Conservation (phyloP, 1,140 invertebrate genomes). For the Pogonomyrmex barbatus region DNA sequence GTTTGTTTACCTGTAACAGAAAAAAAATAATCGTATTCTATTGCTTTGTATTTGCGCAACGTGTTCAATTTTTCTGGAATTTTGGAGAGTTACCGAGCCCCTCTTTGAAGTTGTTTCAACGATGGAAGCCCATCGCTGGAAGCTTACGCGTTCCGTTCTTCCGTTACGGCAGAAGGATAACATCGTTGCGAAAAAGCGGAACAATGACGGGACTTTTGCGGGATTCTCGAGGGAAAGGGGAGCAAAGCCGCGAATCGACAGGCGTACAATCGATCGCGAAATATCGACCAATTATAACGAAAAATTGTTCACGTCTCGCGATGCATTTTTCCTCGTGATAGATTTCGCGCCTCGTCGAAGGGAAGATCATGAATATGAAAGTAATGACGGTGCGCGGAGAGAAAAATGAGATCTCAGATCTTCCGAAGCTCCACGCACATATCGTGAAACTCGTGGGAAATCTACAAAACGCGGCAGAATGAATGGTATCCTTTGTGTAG, state of each 20-base stretch:
- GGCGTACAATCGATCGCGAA: conserved; percentile 15
- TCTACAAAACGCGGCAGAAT: conserved; percentile 45
- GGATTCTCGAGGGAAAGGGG: background rate
- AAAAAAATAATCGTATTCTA: conserved; percentile 29
- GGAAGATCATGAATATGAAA: conserved; percentile 47
- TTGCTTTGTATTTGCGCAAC: background rate
- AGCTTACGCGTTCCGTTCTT: conserved; percentile 1
- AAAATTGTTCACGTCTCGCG: conserved; percentile 18
- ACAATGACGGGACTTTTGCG: conserved; percentile 13
- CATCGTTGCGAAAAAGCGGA: conserved; percentile 32
- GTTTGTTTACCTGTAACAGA: conserved; percentile 18
- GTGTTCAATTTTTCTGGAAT: background rate
- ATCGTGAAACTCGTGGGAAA: conserved; percentile 52
- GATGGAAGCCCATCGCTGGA: background rate
- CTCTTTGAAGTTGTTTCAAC: conserved; percentile 2
- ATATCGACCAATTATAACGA: conserved; percentile 48
- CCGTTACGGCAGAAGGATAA: conserved; percentile 17
- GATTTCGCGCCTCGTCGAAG: conserved; percentile 38
- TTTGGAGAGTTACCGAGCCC: conserved; percentile 2
- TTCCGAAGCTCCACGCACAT: conserved; percentile 14
- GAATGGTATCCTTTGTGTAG: conserved; percentile 42
- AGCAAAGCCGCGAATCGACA: background rate
- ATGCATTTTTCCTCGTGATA: conserved; percentile 43
- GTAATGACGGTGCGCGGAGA: conserved; percentile 34
- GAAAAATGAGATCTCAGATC: conserved; percentile 46